A percentile compares a stretch with the other conserved stretches of the same genome.
Conservation (phyloP, 2,797 vertebrate genomes). For the Lithobates pipiens region DNA sequence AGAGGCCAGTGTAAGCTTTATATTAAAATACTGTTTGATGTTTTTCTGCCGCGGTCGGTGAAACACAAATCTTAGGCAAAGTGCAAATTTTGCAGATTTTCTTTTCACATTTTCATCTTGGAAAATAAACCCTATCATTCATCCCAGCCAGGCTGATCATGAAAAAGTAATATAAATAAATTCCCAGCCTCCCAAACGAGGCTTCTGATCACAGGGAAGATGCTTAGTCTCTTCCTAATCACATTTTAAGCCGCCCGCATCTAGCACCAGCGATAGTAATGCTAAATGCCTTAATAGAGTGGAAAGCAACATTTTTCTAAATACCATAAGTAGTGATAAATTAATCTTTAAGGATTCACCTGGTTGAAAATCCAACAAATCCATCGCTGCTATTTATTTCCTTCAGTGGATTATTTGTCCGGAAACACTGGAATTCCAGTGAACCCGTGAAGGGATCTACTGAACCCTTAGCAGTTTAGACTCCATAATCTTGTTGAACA, state of each 20-base stretch:
- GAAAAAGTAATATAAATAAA: conserved; percentile 32
- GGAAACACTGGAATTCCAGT: too few relatives aligned
- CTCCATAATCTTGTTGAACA: too few relatives aligned
- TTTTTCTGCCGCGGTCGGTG: conserved; percentile 30
- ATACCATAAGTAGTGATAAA: too few relatives aligned
- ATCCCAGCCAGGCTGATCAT: conserved; percentile 14
- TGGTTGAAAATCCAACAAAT: too few relatives aligned
- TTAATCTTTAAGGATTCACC: too few relatives aligned
- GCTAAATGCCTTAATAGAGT: neutral
- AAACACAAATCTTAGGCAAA: conserved; percentile 47
- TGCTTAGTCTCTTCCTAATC: neutral
- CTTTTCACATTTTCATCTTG: conserved; percentile 41
- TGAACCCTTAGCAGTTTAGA: too few relatives aligned
- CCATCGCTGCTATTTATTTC: too few relatives aligned
- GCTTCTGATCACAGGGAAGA: neutral
- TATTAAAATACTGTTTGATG: conserved; percentile 48
- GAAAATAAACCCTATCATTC: conserved; percentile 39
- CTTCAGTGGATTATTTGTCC: too few relatives aligned
- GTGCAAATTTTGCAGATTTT: conserved; percentile 51
- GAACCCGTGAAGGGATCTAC: too few relatives aligned
- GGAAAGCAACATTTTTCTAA: too few relatives aligned
- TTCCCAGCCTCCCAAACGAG: conserved; percentile 1
- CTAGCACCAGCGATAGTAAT: neutral
- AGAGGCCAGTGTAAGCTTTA: conserved; percentile 40
- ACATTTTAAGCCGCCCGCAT: neutral